Base-by-base conservation (phyloP, 2,113 vertebrate genomes). In the Oryctolagus cuniculus region DNA sequence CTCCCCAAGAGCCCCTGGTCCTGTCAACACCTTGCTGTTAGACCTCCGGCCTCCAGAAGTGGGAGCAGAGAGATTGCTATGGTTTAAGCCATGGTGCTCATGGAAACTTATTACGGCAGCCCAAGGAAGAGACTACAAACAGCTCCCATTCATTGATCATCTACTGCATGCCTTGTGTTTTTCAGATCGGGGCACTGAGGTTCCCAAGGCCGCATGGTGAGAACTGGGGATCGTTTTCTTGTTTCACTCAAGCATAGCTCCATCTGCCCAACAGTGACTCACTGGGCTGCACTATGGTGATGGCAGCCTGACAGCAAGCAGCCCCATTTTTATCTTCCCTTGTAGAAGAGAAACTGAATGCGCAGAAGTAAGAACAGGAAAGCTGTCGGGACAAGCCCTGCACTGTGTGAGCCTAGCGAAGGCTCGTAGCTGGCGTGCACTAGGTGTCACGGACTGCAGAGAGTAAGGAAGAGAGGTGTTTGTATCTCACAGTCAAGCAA, bases 281-380 rank as follows among this genome's bases (percentile, higher is more conserved):
- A 6, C 1, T 10, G 19, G 24, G 38, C 16, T 1, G 27, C 4
- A n/a, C 34, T 51, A 1, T 1, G 5, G 34, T 19, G 34, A 72
- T 2, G 44, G 69, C 1, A 51, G 17, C 34, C 5, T 24, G 3
- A 29, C 12, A 77, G 55, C 36, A 66, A 73, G 51, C 94, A 95
- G 36, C 77, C 89, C 55, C 19, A 5, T 93, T 95, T 91, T 95
- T 93, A 83, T 97, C 91, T 96, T 97, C 93, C 95, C 13, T n/a
- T 8, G 22, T 31, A 34, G 7, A 34, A 63, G 64, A 78, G 79
- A 19, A 16, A 75, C 21, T 58, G 51, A 69, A 61, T 49, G 38
- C 61, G 22, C 0, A 31, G 55, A 44, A 58, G 7, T 11, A 17
- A 22, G 61, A 16, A 17, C 34, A n/a, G 31, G 12, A 36, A 49